Evolutionary conservation across 1,140 invertebrate genomes (phyloP).

Genomic region (Dreissena rostriformis): DNA sequence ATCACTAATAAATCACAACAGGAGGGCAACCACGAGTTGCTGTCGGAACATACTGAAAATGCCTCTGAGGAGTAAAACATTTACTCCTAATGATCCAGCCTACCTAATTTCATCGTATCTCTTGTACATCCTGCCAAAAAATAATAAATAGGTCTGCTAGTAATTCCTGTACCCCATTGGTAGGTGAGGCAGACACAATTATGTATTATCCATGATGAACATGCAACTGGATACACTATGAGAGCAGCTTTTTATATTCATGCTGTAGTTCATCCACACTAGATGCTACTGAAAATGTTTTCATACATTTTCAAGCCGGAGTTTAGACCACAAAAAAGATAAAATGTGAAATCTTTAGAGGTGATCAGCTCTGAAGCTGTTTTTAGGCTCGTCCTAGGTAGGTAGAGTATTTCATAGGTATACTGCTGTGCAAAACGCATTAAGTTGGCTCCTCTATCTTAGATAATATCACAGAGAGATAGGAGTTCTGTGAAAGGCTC

Average conservation of each 20-base stretch:
- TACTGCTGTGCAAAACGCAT: slow-evolving; percentile 45
- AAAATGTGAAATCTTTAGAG: not conserved
- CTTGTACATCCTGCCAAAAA: slow-evolving; percentile 6
- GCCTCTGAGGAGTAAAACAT: not conserved
- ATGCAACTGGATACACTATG: no score
- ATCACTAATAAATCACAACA: no score
- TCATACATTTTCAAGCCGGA: not conserved
- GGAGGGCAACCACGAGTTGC: no score
- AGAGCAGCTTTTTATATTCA: no score
- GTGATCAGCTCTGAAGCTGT: not conserved
- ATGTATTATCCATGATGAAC: no score
- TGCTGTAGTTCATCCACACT: no score
- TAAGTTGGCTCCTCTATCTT: slow-evolving; percentile 30
- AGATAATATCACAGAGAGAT: slow-evolving; percentile 18
- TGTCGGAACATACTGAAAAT: not conserved
- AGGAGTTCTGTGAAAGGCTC: not conserved
- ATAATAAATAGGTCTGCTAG: slow-evolving; percentile 5
- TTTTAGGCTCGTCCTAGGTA: slow-evolving; percentile 25
- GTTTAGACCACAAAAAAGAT: not conserved
- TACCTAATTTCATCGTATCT: slow-evolving; percentile 7
- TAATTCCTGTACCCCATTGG: not conserved
- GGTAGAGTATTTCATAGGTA: slow-evolving; percentile 30
- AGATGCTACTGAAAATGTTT: no score
- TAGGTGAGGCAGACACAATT: no score
- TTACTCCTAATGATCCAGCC: not conserved